Base-by-base conservation (phyloP, 64 coral and sea anemone species). In the Montipora capricornis region DNA sequence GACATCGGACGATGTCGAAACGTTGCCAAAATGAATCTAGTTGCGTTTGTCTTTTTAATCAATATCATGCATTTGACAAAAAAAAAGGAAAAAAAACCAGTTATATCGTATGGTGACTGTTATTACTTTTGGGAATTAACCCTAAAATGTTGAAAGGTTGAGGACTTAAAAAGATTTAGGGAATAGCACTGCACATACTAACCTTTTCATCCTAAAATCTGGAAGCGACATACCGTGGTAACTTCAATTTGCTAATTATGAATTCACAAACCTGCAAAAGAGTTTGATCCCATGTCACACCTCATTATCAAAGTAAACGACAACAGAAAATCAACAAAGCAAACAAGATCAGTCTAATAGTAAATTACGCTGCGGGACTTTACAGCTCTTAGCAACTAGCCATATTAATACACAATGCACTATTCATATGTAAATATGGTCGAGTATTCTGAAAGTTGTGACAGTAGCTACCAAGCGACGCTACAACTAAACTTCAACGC, bases 211-310 rank as follows among this genome's bases (percentile, higher is more conserved):
- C 16, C 37, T 71, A 47, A 87, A 87, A 69, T 87, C 83, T 79
- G 67, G 77, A 90, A 64, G 89, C 89, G n/a, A 90, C 76, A 80
- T 90, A 90, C 89, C 79, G 58, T 60, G 89, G 76, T 90, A 81
- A 90, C n/a, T 80, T n/a, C 89, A 90, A 66, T 66, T 47, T 68
- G 53, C 45, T 48, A 55, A 20, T 90, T 90, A 90, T 80, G 89
- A 90, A 90, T 51, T 80, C 57, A 64, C 76, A 81, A 79, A 79
- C 89, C 87, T 89, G 87, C 87, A 89, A 74, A 13, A 76, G 3
- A 76, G 14, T 88, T 75, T n/a, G 44, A 89, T 89, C 44, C 48
- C 49, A 83, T 60, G 74, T 76, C 49, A 89, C 73, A 60, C 50
- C 47, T 89, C 74, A 89, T 89, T 46, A 8, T 78, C 44, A 78